Evolutionary conservation across 2,113 vertebrate genomes (phyloP), one percentile per base, ranked within the genome.

Genomic region (Psophia crepitans): DNA sequence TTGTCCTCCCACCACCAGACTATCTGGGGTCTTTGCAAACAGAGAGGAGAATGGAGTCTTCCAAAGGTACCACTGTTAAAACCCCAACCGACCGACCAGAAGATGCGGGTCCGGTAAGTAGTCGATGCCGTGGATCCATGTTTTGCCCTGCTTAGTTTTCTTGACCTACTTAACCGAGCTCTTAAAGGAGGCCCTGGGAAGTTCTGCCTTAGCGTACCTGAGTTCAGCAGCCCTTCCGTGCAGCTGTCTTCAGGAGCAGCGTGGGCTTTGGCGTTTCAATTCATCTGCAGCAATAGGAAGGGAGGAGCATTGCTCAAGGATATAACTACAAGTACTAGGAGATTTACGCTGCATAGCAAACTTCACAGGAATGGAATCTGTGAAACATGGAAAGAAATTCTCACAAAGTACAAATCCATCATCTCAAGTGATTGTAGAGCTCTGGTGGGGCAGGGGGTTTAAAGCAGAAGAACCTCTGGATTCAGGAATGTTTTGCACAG

Each of bases 1-100:
- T 99, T 39, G 88, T 98, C 80, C 98, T 99, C 70, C 99, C 99
- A 1, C 99, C 99, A 0, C 98, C 99, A 5, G 99, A 99, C 96
- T 99, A 99, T 90, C 92, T 98, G 73, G 98, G 99, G 32, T 70
- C 97, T 44, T 6, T 73, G 5, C 93, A 95, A 44, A 15, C 98
- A 9, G 96, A 97, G 7, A 91, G 43, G 64, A 95, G 43, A 87
- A 32, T 0, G 4, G 97, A 96, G 11, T 7, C 54, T 32, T 89
- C 97, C 90, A 95, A 71, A 46, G 82, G 60, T 3, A 22, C 91
- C 9, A 69, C 96, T 18, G 86, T 37, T 9, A 98, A 74, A 96
- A 22, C 91, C 3, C 43, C 91, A 0, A 21, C 8, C 0, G 57
- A 97, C 57, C 85, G 81, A 39, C 41, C 86, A 14, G 98, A 98